These are phyloP conservation scores for Caenorhabditis doughertyi DNA, from an alignment of 2,888 invertebrate genomes.

Conservation along the genomic window DNA sequence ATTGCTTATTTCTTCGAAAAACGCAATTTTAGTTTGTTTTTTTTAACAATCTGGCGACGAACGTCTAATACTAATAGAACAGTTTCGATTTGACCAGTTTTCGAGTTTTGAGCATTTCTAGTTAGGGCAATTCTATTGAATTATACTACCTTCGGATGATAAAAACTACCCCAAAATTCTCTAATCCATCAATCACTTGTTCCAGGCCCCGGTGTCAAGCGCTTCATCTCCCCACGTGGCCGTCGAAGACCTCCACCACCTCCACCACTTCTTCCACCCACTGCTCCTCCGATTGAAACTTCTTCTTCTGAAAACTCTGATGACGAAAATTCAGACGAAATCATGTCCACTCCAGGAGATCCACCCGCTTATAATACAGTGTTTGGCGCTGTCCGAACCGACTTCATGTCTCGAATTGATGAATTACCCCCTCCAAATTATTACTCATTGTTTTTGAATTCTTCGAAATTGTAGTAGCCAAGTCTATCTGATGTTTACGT, in stretches of 20 bases:
- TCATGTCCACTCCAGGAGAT: slow-evolving; percentile 3
- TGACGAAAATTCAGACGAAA: background rate
- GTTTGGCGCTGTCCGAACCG: background rate
- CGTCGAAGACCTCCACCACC: slow-evolving; percentile 19
- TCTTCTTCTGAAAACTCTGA: background rate
- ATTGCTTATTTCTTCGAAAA: too few relatives aligned
- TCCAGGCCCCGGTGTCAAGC: slow-evolving; percentile 37
- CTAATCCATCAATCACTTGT: too few relatives aligned
- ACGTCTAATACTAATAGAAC: too few relatives aligned
- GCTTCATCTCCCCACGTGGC: slow-evolving; percentile 44
- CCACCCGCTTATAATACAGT: slow-evolving; percentile 33
- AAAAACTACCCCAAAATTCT: background rate
- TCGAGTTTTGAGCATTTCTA: too few relatives aligned
- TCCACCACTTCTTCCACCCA: background rate
- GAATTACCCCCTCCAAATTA: slow-evolving; percentile 34
- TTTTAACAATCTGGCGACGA: too few relatives aligned
- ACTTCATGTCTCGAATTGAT: slow-evolving; percentile 11
- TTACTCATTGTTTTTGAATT: slow-evolving; percentile 28
- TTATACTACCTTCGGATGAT: too few relatives aligned
- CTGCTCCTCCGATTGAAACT: slow-evolving; percentile 1
- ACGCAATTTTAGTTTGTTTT: too few relatives aligned
- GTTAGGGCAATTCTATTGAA: too few relatives aligned
- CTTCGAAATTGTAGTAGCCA: slow-evolving; percentile 30
- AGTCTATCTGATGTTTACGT: background rate
- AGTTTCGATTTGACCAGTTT: too few relatives aligned